phyloP scores from a whole-genome alignment of 2,888 invertebrate genomes.

The Cerastis rubricosa region DNA sequence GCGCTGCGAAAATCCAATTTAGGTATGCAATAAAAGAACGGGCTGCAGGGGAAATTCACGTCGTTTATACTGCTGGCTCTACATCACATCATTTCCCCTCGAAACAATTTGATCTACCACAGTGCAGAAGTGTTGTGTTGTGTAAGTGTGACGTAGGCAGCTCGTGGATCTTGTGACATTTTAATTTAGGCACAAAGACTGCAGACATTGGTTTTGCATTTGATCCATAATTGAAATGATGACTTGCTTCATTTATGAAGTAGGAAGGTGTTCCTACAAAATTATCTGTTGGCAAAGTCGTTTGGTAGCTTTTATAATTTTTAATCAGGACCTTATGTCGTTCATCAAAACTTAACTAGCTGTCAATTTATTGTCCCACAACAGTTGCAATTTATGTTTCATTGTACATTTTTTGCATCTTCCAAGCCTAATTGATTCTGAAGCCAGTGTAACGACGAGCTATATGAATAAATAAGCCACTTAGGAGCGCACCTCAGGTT shows the following conservation, averaged over 20 bases:
- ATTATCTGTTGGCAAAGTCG: neutral
- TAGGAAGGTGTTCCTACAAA: neutral
- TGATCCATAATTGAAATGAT: conserved; percentile 1
- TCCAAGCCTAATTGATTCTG: conserved; percentile 46
- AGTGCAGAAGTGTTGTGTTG: conserved; percentile 3
- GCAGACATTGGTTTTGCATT: conserved; percentile 25
- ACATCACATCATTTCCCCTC: conserved; percentile 56
- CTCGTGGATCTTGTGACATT: conserved; percentile 29
- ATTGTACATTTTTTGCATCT: conserved; percentile 6
- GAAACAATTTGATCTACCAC: conserved; percentile 53
- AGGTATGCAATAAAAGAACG: conserved; percentile 81
- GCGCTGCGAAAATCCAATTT: conserved; percentile 81
- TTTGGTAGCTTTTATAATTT: neutral
- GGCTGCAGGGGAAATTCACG: conserved; percentile 69
- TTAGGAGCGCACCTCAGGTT: conserved; percentile 54
- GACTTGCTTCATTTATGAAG: neutral
- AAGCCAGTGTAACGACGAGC: conserved; percentile 9
- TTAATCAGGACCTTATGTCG: neutral
- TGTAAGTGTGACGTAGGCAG: neutral
- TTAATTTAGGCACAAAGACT: conserved; percentile 21
- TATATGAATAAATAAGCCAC: conserved; percentile 57
- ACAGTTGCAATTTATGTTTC: neutral
- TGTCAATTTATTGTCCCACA: neutral
- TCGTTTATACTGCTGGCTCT: conserved; percentile 57
- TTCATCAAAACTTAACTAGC: neutral